Conservation (phyloP, 2,113 vertebrate genomes). For the Paedocypris sp. region DNA sequence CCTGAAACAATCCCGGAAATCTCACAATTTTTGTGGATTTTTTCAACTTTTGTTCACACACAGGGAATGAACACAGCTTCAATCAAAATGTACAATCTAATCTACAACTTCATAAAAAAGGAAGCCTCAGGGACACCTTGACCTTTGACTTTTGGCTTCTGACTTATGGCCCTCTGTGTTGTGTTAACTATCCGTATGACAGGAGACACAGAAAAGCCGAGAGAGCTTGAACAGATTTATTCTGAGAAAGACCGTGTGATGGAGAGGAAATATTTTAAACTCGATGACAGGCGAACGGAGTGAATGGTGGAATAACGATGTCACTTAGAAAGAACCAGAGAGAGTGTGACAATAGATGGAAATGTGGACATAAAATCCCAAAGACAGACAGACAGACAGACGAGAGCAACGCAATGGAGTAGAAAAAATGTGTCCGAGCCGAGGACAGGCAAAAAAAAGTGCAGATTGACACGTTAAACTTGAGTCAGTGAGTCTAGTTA, state of each 20-base stretch:
- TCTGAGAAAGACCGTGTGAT: not conserved
- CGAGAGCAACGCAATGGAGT: not conserved
- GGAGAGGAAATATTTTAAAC: not conserved
- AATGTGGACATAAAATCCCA: not conserved
- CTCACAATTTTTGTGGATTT: too few species aligned
- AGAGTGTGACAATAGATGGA: not conserved
- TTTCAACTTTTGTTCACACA: too few species aligned
- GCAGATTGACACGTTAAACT: conserved; percentile 90
- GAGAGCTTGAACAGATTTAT: conserved; percentile 4
- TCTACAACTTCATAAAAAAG: conserved; percentile 4
- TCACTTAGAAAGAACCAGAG: not conserved
- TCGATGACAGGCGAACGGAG: not conserved
- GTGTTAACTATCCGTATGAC: conserved; percentile 13
- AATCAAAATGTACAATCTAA: conserved; percentile 1
- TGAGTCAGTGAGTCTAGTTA: conserved; percentile 98
- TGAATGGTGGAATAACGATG: conserved; percentile 2
- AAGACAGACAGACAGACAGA: not conserved
- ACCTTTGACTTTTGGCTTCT: conserved; percentile 23
- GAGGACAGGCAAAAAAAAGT: conserved; percentile 72
- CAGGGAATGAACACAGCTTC: too few species aligned
- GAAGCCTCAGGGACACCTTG: conserved; percentile 8
- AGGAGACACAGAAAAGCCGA: not conserved
- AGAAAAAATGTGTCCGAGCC: conserved; percentile 12
- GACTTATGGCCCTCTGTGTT: conserved; percentile 16
- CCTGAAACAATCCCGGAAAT: too few species aligned